phyloP scores from a whole-genome alignment of 2,113 vertebrate genomes.

The Platichthys flesus region DNA sequence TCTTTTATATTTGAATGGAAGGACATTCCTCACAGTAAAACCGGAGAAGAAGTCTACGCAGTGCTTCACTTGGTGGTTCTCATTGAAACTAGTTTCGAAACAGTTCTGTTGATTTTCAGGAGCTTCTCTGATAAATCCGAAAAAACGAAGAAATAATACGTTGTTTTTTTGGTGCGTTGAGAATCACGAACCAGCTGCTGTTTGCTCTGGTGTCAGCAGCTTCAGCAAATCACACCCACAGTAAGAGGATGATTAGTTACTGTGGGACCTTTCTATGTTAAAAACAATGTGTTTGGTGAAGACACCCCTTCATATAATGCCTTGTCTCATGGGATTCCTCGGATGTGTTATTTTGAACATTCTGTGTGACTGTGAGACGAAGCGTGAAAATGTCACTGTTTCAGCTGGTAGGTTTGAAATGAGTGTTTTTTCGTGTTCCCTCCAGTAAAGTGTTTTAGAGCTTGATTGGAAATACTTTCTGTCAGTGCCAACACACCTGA shows the following conservation, averaged over 20 bases:
- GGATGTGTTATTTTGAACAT: background rate
- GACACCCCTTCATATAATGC: background rate
- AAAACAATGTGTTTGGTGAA: background rate
- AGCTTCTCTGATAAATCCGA: background rate
- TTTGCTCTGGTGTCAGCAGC: background rate
- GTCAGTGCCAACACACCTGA: background rate
- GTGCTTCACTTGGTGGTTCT: background rate
- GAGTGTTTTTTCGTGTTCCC: background rate
- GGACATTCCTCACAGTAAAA: background rate
- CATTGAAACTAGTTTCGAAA: background rate
- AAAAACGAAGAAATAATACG: too few species aligned
- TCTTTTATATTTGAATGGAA: background rate
- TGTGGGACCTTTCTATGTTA: background rate
- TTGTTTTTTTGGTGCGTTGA: background rate
- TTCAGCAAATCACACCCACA: background rate
- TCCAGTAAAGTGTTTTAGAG: too few species aligned
- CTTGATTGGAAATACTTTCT: background rate
- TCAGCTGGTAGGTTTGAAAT: background rate
- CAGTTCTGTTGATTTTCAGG: background rate
- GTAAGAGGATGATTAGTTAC: too few species aligned
- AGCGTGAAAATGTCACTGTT: background rate
- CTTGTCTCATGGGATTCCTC: background rate
- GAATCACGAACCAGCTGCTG: constrained; percentile 4
- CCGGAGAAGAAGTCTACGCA: background rate
- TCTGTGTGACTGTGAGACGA: background rate